A percentile compares a stretch with the other conserved stretches of the same genome.
Conservation (phyloP, 1,140 invertebrate species). For the Micrasema longulum region DNA sequence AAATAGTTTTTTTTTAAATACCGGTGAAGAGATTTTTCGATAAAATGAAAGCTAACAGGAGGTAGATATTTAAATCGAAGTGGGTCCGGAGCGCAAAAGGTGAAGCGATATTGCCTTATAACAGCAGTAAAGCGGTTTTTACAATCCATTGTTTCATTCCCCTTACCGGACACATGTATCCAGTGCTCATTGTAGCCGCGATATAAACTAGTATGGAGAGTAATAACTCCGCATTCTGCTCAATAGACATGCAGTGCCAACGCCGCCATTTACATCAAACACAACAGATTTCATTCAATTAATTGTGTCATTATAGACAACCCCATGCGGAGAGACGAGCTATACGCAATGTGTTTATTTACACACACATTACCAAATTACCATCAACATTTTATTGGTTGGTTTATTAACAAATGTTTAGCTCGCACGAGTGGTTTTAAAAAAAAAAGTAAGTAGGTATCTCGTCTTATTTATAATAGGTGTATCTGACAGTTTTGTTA, state of each 20-base stretch:
- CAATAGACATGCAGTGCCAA: conserved; percentile 9
- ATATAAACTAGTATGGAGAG: conserved; percentile 1
- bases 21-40: too few species aligned
- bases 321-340: neutral
- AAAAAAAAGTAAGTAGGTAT: too few species aligned
- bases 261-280: conserved; percentile 30
- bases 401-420: too few species aligned
- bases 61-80: neutral
- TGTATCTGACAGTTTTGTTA: neutral
- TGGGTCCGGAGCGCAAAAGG: conserved; percentile 1
- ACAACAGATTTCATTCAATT: conserved; percentile 35
- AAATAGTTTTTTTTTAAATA: too few species aligned
- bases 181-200: conserved; percentile 29
- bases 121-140: conserved; percentile 48
- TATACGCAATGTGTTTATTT: conserved; percentile 18
- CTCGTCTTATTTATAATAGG: neutral
- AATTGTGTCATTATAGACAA: conserved; percentile 22
- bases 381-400: neutral
- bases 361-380: conserved; percentile 27
- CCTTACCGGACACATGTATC: conserved; percentile 48
- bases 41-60: too few species aligned
- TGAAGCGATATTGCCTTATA: conserved; percentile 41
- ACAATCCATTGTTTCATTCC: conserved; percentile 52
- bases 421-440: neutral
- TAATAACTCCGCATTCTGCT: conserved; percentile 6